Conservation (phyloP, 1,140 invertebrate species). For the Anadara kagoshimensis region DNA sequence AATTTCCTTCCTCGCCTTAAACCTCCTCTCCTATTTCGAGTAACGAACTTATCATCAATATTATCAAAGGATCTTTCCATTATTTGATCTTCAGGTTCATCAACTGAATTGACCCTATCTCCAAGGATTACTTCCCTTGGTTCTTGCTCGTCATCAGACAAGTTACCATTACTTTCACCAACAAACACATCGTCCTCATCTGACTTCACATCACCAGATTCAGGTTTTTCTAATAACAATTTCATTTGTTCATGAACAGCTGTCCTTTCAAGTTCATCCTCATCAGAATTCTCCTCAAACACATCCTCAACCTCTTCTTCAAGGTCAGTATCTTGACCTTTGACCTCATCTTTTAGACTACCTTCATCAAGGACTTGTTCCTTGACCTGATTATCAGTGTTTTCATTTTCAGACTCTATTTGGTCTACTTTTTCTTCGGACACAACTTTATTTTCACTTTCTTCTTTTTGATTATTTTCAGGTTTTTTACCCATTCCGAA, state of each 20-base stretch:
- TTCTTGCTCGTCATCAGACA: constrained; percentile 45
- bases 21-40: constrained; percentile 28
- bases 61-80: constrained; percentile 40
- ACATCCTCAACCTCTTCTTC: constrained; percentile 1
- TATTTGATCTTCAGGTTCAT: constrained; percentile 2
- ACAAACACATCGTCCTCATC: constrained; percentile 43
- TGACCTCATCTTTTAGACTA: constrained; percentile 4
- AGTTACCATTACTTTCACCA: constrained; percentile 65
- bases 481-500: constrained; percentile 61
- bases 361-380: constrained; percentile 82
- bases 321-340: constrained; percentile 10
- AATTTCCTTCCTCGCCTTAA: constrained; percentile 23
- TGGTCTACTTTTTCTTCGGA: constrained; percentile 1
- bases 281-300: constrained; percentile 4
- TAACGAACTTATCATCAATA: constrained; percentile 68
- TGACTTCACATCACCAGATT: constrained; percentile 31
- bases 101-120: constrained; percentile 43
- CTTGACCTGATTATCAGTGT: constrained; percentile 75
- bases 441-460: constrained; percentile 20
- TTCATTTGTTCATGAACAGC: constrained; percentile 72
- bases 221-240: constrained; percentile 22
- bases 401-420: constrained; percentile 60
- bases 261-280: constrained; percentile 55
- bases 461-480: constrained; percentile 39
- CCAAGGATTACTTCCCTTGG: neutral